These are phyloP conservation scores for Junonia oenone DNA, from an alignment of 2,888 invertebrate species.

Conservation along the genomic window DNA sequence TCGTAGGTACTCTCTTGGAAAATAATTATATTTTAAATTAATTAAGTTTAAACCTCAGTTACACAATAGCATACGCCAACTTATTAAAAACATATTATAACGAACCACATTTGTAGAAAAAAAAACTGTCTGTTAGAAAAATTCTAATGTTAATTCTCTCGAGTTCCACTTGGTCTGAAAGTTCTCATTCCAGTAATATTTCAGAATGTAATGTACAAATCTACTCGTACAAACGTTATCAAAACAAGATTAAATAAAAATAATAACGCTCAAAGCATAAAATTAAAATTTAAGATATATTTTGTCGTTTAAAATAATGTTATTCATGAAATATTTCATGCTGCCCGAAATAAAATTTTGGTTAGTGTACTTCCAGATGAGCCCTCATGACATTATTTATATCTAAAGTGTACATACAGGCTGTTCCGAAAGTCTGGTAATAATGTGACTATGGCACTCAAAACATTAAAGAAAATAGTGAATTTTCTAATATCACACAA, in stretches of 20 bases:
- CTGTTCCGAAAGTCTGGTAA: too few species aligned
- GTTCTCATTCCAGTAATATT: not conserved
- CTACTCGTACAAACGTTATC: not conserved
- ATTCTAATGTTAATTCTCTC: not conserved
- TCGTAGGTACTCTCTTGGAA: too few species aligned
- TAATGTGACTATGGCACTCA: too few species aligned
- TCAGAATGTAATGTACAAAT: not conserved
- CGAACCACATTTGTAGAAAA: not conserved
- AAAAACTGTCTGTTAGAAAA: not conserved
- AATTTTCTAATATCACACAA: too few species aligned
- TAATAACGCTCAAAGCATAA: not conserved
- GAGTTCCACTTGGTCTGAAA: not conserved
- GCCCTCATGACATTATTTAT: too few species aligned
- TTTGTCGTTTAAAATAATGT: not conserved
- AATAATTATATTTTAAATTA: too few species aligned
- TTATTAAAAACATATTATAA: too few species aligned
- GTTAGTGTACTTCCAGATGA: too few species aligned
- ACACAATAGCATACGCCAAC: too few species aligned
- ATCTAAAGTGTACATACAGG: too few species aligned
- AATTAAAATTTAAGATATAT: not conserved
- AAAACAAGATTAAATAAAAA: not conserved
- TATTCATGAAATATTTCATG: not conserved
- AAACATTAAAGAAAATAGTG: too few species aligned
- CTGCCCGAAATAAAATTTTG: not conserved
- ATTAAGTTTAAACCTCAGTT: too few species aligned